These are phyloP conservation scores for Strix uralensis DNA, from an alignment of 2,113 vertebrate species.

Conservation along the genomic window DNA sequence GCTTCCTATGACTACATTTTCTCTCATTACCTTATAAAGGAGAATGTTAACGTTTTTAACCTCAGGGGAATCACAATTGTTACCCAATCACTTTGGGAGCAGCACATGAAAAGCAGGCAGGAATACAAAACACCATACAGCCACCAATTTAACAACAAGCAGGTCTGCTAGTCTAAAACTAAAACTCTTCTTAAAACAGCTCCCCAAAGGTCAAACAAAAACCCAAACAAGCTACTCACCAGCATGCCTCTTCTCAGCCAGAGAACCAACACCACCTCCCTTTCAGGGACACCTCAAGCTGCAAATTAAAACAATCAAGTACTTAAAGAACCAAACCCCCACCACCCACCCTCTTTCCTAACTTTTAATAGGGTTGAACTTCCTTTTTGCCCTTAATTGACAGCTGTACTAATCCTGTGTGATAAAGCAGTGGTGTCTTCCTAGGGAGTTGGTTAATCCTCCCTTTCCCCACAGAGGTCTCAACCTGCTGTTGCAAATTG, in stretches of 20 bases:
- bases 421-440: neutral
- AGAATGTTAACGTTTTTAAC: neutral
- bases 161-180: neutral
- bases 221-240: neutral
- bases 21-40: neutral
- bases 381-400: neutral
- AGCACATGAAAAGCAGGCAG: neutral
- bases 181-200: neutral
- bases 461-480: neutral
- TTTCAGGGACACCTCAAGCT: neutral
- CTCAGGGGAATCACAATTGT: neutral
- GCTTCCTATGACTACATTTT: neutral
- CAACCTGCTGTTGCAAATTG: neutral
- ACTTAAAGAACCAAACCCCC: fast-evolving
- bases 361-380: neutral
- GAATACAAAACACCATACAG: neutral
- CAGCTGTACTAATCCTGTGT: neutral
- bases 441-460: neutral
- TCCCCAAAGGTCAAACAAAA: neutral
- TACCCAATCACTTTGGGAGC: neutral
- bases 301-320: neutral
- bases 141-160: neutral
- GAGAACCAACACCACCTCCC: fast-evolving
- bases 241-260: fast-evolving
- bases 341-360: neutral